phyloP scores from a whole-genome alignment of 1,140 invertebrate species.

The Caenorhabditis tropicalis region DNA sequence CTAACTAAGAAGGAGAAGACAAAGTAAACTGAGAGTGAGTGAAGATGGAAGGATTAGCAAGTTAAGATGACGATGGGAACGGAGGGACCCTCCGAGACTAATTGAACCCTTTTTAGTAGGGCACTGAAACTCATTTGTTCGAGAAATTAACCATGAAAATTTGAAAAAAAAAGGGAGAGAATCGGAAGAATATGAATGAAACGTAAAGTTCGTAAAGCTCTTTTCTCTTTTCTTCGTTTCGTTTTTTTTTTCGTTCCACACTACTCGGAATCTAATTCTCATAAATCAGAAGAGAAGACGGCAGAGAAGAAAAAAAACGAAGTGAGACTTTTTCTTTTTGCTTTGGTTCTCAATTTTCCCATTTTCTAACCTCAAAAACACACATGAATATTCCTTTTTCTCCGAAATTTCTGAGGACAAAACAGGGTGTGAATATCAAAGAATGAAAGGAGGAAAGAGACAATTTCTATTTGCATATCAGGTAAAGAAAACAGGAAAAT shows the following conservation, averaged over 20 bases:
- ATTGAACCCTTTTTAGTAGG: no score
- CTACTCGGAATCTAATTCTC: constrained; percentile 37
- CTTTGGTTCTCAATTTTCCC: constrained; percentile 12
- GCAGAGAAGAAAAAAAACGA: neutral
- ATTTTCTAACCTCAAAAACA: neutral
- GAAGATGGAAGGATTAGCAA: neutral
- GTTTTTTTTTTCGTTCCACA: neutral
- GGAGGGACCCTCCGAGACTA: neutral
- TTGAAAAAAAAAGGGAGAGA: neutral
- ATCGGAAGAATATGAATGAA: neutral
- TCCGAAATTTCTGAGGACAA: neutral
- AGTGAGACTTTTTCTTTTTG: neutral
- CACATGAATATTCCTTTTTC: neutral
- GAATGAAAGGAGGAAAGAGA: no score
- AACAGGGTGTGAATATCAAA: neutral
- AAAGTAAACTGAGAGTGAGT: neutral
- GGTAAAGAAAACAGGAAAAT: neutral
- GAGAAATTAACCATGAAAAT: neutral
- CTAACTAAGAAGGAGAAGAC: neutral
- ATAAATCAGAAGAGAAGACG: constrained; percentile 31
- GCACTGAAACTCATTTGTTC: no score
- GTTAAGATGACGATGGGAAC: constrained; percentile 26
- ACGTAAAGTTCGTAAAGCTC: neutral
- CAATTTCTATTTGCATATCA: constrained; percentile 45
- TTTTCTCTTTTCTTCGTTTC: neutral